Base-by-base conservation (phyloP, 2,888 invertebrate genomes). In the Caenorhabditis afra region DNA sequence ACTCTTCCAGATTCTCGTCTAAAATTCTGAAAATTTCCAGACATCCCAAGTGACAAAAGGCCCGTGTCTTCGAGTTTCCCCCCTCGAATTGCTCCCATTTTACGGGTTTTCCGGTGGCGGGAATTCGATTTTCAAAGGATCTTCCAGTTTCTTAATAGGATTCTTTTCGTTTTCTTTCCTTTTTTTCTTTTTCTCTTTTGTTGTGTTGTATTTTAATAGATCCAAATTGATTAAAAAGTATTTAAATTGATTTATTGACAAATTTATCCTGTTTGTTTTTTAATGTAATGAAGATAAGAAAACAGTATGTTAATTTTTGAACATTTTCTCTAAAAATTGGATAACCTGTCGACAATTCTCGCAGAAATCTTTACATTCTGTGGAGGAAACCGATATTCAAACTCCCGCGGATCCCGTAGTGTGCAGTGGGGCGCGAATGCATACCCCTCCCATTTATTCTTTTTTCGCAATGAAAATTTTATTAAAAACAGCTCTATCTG, bases 21-120 rank as follows among this genome's bases (percentile, higher is more conserved):
- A 29, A 29, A 29, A 23, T 14, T 8, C 5, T 35, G 18, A 49
- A 10, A 1, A n/a, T 16, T 59, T 77, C 44, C 66, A 78, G 78
- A 71, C 62, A 7, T 61, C 66, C 22, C 66, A 71, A 66, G 66
- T 78, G 3, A 71, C 71, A 23, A 78, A 67, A 62, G 78, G 78
- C 18, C 78, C 71, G 14, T 78, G 78, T 18, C 78, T 71, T 22
- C 52, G 52, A 44, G 78, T 78, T 0, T 55, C 53, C n/a, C 66
- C 78, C 8, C 14, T n/a, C 1, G 71, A 78, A 14, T 35, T 71
- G 4, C 37, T 78, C 8, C 18, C 50, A 2, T 78, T 55, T 55
- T 78, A 71, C 23, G 66, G 71, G 0, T 71, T 53, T 41, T 4
- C 18, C 0, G 35, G 45, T 57, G 29, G n/a, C 2, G 11, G 20